phyloP scores from a whole-genome alignment of 2,113 vertebrate genomes.

The Gymnarchus niloticus region DNA sequence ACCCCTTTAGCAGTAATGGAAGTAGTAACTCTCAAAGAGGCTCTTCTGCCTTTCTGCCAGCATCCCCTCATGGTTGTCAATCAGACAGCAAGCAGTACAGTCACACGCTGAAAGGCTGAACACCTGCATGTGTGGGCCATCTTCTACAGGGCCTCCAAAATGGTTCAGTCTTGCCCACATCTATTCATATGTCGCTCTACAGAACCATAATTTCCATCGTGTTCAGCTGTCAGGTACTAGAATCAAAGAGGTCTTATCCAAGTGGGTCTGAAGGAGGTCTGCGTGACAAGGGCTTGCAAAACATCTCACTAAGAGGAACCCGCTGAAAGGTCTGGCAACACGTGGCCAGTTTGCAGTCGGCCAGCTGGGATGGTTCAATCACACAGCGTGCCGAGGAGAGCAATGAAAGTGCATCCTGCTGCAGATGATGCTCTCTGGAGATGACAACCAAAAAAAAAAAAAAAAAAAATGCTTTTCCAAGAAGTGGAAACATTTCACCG shows the following conservation, averaged over 20 bases:
- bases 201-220: not conserved
- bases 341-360: not conserved
- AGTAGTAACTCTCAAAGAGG: not conserved
- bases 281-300: not conserved
- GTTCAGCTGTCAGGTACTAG: no score
- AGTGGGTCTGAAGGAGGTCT: not conserved
- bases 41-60: not conserved
- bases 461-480: no score
- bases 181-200: not conserved
- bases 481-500: no score
- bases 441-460: no score
- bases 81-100: not conserved
- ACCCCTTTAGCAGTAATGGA: not conserved
- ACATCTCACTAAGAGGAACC: not conserved
- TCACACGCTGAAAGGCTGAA: not conserved
- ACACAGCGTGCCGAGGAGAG: not conserved
- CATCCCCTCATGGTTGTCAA: not conserved
- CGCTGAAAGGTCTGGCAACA: not conserved
- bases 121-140: not conserved
- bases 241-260: not conserved
- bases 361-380: not conserved
- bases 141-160: not conserved
- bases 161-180: not conserved
- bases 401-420: not conserved
- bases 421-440: no score